Evolutionary conservation across 2,888 invertebrate species (phyloP), one percentile per base, ranked within the genome.

Genomic region (Argyra leucocephala): DNA sequence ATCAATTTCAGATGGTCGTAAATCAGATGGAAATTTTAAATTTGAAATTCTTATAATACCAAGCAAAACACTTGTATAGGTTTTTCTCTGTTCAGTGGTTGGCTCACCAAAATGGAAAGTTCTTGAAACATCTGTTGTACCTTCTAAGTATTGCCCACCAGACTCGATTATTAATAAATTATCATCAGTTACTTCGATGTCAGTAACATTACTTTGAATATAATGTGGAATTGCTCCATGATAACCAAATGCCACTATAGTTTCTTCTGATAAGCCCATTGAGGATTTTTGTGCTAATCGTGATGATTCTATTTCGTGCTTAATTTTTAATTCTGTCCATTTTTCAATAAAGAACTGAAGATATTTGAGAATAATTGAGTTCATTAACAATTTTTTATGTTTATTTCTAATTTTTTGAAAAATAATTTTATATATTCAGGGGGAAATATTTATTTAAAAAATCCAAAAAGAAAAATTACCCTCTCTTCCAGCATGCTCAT

Each of bases 61-160:
- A 0, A 88, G 85, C 67, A 96, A 80, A 3, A 94, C 93, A 66
- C 89, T 84, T 0, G 96, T 96, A 78, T 94, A 96, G 1, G 91
- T 90, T 69, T 87, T 86, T 72, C 84, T 85, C 76, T 91, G 87
- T 61, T 86, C 86, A 0, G 80, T 77, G 0, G 88, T 86, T 1
- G 95, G 93, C 6, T 80, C 81, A 0, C 95, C 96, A 76, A 91
- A 91, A 78, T 95, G 94, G 23, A 94, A 81, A 0, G 96, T 96
- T 67, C 96, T 84, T 0, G 94, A 92, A 0, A 96, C 88, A 73
- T 93, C 90, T 2, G 96, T 96, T 1, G 96, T 96, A 22, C 96
- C 96, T 81, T 95, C 94, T 85, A 82, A 84, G 80, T 96, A 98
- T 78, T 98, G 98, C 64, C 93, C 96, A 21, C 98, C 99, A 1